Conservation (phyloP, 2,888 invertebrate species). For the Dolomedes plantarius region DNA sequence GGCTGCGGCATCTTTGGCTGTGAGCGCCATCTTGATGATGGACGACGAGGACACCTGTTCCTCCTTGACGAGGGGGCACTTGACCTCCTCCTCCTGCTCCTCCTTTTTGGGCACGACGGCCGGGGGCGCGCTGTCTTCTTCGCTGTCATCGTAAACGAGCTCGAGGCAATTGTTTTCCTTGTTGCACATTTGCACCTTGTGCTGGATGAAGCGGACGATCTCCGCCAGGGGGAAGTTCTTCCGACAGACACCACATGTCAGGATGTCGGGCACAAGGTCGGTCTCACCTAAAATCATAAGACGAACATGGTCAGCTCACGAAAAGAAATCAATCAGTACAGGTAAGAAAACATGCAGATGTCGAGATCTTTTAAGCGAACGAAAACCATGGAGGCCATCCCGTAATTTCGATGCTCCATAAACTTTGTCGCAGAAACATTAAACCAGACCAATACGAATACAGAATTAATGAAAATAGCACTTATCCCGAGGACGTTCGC, state of each 20-base stretch:
- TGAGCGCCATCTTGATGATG: constrained; percentile 47
- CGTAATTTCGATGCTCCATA: no score
- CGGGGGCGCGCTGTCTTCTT: constrained; percentile 26
- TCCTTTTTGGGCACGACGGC: background rate
- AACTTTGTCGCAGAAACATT: no score
- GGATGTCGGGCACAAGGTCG: constrained; percentile 82
- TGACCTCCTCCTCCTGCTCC: constrained; percentile 12
- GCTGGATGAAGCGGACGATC: constrained; percentile 97
- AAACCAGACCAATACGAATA: no score
- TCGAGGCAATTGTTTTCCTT: constrained; percentile 76
- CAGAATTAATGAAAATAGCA: no score
- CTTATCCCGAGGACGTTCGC: no score
- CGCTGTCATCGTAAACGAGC: constrained; percentile 69
- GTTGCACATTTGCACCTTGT: constrained; percentile 86
- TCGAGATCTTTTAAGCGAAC: no score
- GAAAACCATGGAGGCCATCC: no score
- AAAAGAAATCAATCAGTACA: background rate
- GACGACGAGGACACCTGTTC: constrained; percentile 51
- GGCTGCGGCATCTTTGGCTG: constrained; percentile 62
- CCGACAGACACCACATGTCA: constrained; percentile 96
- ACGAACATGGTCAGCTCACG: background rate
- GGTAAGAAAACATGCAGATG: no score
- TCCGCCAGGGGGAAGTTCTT: constrained; percentile 95
- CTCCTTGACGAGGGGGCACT: background rate
- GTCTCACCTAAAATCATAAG: constrained; percentile 55